Base-by-base conservation (phyloP, 2,888 invertebrate genomes). In the Netelia fuscicornis region DNA sequence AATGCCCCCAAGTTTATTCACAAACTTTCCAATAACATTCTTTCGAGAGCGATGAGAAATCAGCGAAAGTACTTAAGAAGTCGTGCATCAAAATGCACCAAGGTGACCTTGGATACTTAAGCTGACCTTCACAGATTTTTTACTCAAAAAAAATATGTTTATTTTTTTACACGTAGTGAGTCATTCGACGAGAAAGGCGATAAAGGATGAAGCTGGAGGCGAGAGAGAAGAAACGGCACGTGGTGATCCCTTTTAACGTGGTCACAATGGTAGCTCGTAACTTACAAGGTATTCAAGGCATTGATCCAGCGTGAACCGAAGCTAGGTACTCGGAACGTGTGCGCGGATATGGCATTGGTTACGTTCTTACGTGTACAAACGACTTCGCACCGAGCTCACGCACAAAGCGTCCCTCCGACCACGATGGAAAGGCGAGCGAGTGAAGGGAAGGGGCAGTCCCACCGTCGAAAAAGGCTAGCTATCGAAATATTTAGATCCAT, bases 401-500 rank as follows among this genome's bases (percentile, higher is more conserved):
- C 13, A 48, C 48, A 48, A 48, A 48, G 48, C 48, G 13, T 6
- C 48, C 48, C 11, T 13, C 13, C 48, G 0, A 54, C 11, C 54
- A 54, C 11, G 11, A n/a, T 8, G 13, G 54, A 5, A 54, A n/a
- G 54, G 2, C 54, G 54, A 5, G 2, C 54, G 48, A 13, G 48
- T 11, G 13, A 13, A 10, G 48, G 13, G 48, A 3, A 13, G 13
- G 11, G 13, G 13, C 1, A 48, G 48, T 48, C 2, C 13, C 48
- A 48, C 2, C 48, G 48, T 48, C 11, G 30, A 30, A 58, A 58
- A 58, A 58, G n/a, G 58, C 20, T 58, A 58, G 17, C 58, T 58
- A 58, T 58, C 58, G 58, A 58, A 58, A 58, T 58, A 58, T 58
- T 58, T 58, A 58, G 58, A 58, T 58, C 58, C 58, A 58, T 58